Evolutionary conservation across 1,140 invertebrate genomes (phyloP), one percentile per base, ranked within the genome.

Genomic region (Drosophila ambigua): DNA sequence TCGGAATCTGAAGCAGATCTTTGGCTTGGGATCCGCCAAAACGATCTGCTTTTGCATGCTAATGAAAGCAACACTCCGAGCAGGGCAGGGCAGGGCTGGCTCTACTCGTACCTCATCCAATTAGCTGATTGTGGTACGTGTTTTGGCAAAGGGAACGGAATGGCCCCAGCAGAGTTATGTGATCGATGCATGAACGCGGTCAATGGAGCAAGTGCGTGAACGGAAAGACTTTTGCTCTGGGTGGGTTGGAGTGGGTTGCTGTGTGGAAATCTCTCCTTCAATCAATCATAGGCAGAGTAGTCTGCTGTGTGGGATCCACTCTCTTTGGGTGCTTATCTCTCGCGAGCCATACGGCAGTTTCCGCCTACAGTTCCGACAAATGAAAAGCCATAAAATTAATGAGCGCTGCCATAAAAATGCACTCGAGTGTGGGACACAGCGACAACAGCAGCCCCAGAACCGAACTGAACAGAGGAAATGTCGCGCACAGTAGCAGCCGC

Each of bases 381-480:
- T 85, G 79, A 78, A 87, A 87, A 81, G 65, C 62, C 81, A 87
- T 85, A 87, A 85, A 85, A 77, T 85, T 87, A 85, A 85, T 87
- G 81, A 87, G 82, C 59, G 78, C 51, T 75, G 11, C 35, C 81
- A 82, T 85, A 85, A 85, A 84, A 85, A 82, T 67, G 81, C 78
- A 87, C 81, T 87, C 79, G 82, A 87, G 72, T 60, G 39, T 60
- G 61, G 68, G 61, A 87, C 58, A 76, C 28, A 39, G 4, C 31
- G 28, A 46, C 48, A 73, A 44, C 15, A 53, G 51, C 15, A 28
- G 2, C 26, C 5, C n/a, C n/a, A n/a, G 5, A 26, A 26, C 46
- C 20, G 20, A 20, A 20, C 20, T 20, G 20, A 20, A 8, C 15
- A 53, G 31, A 16, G 52, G 35, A 41, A 69, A 35, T 71, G 64